These are phyloP conservation scores for Eidolon helvum DNA, from an alignment of 2,113 vertebrate species.

Conservation along the genomic window DNA sequence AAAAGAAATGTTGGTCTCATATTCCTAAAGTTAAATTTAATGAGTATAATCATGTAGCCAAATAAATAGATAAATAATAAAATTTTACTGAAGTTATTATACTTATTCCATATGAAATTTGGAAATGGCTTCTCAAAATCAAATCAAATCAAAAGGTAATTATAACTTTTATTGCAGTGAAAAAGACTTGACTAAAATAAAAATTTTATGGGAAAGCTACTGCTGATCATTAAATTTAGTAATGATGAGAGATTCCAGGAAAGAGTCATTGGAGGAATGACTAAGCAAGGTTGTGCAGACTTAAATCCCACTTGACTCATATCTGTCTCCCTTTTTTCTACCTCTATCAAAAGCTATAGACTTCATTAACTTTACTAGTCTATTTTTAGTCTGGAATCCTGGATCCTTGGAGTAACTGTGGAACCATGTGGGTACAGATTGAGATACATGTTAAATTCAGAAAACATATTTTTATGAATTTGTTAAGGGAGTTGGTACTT, in stretches of 20 bases:
- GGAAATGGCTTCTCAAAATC: neutral
- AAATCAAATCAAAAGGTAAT: constrained; percentile 13
- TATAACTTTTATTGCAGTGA: neutral
- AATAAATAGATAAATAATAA: neutral
- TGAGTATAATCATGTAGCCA: neutral
- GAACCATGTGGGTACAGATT: neutral
- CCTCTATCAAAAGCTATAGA: neutral
- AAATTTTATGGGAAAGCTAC: neutral
- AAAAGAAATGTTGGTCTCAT: neutral
- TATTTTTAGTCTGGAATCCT: neutral
- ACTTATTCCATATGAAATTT: neutral
- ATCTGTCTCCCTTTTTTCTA: neutral
- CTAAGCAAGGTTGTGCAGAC: neutral
- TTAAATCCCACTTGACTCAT: neutral
- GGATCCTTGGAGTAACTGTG: neutral
- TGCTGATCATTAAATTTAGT: neutral
- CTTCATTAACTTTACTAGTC: neutral
- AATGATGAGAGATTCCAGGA: neutral
- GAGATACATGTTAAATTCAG: neutral
- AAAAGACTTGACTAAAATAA: neutral
- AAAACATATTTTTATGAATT: neutral
- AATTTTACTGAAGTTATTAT: neutral
- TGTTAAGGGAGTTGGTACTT: neutral
- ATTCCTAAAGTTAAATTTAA: neutral
- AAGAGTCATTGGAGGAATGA: neutral